A percentile compares a stretch with the other conserved stretches of the same genome.
Evolutionary conservation across 2,797 vertebrate genomes (phyloP).

Genomic region (Oceanodroma leucorhoa): DNA sequence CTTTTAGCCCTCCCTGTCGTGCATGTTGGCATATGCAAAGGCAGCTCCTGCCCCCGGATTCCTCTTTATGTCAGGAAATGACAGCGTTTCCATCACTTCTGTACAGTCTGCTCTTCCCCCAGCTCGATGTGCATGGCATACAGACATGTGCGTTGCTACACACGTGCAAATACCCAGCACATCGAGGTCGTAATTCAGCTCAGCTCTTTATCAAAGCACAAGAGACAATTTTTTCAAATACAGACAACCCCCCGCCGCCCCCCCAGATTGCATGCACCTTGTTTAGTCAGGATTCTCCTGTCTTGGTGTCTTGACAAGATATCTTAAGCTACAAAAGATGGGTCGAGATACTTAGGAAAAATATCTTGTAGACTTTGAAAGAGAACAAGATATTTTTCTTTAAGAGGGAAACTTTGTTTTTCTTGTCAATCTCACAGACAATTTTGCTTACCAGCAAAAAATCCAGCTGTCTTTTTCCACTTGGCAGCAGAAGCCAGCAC

Average conservation of each 20-base stretch:
- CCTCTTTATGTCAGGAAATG: background rate
- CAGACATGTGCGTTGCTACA: background rate
- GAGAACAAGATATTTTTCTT: background rate
- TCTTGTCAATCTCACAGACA: background rate
- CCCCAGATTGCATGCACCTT: background rate
- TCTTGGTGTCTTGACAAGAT: background rate
- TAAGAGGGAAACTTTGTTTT: background rate
- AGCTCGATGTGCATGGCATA: accelerated
- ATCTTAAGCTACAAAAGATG: background rate
- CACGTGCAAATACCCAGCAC: background rate
- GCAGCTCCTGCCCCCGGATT: background rate
- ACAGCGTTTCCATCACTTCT: background rate
- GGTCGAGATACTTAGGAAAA: background rate
- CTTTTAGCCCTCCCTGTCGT: background rate
- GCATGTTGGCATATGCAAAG: background rate
- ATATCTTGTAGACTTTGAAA: background rate
- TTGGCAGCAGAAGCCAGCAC: background rate
- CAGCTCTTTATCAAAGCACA: background rate
- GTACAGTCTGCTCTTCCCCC: accelerated
- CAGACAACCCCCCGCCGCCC: too few species aligned
- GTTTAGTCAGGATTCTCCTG: background rate
- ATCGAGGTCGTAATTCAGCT: background rate
- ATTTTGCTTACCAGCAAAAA: background rate
- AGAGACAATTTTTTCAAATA: background rate
- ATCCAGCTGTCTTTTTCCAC: background rate